phyloP scores from a whole-genome alignment of 2,888 invertebrate genomes.

The Aspidapion aeneum region DNA sequence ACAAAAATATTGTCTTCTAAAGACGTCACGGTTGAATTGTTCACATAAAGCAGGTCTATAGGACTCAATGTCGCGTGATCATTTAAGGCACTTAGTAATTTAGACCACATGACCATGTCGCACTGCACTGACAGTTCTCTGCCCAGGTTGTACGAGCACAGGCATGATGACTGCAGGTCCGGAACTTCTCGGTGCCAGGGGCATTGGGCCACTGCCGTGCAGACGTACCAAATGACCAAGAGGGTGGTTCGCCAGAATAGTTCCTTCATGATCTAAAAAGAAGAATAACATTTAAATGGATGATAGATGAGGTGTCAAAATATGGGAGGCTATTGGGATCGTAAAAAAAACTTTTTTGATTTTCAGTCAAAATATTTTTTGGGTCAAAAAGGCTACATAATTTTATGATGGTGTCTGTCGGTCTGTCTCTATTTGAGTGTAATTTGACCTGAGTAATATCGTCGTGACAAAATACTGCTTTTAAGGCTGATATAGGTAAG shows the following conservation, averaged over 20 bases:
- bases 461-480: too few relatives aligned
- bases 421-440: too few relatives aligned
- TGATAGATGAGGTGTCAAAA: not conserved
- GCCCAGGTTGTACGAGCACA: conserved; percentile 84
- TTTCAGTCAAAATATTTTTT: too few relatives aligned
- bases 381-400: too few relatives aligned
- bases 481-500: too few relatives aligned
- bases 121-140: conserved; percentile 86
- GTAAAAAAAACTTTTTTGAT: too few relatives aligned
- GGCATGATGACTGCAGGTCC: conserved; percentile 77
- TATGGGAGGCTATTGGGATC: not conserved
- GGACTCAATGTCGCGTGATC: conserved; percentile 64
- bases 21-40: conserved; percentile 75
- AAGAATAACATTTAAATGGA: conserved; percentile 14
- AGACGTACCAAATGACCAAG: not conserved
- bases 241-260: not conserved
- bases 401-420: too few relatives aligned
- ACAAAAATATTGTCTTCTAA: conserved; percentile 66
- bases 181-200: conserved; percentile 77
- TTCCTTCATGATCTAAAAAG: conserved; percentile 43
- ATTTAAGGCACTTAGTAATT: conserved; percentile 70
- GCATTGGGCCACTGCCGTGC: conserved; percentile 60
- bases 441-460: too few relatives aligned
- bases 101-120: conserved; percentile 79
- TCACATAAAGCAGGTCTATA: conserved; percentile 82